Percentiles rank a stretch among this genome's conserved stretches.
phyloP scores from a whole-genome alignment of 2,888 invertebrate species.

The Ptycholaimellus sp. region DNA sequence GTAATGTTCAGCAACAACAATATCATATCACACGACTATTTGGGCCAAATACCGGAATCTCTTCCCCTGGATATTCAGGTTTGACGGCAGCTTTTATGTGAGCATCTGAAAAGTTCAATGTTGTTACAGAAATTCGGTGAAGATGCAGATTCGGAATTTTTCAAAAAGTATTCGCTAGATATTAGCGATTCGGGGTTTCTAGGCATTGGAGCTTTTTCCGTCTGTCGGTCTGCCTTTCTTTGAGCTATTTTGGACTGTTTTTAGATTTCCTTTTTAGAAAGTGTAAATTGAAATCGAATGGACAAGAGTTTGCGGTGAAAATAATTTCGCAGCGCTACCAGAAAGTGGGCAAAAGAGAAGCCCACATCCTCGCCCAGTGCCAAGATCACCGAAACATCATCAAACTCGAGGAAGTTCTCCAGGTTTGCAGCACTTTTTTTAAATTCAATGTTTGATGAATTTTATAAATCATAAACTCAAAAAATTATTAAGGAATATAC shows the following conservation, averaged over 20 bases:
- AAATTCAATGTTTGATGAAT: too few relatives aligned
- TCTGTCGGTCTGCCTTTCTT: slow-evolving; percentile 36
- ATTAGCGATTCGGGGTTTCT: slow-evolving; percentile 40
- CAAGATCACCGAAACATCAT: slow-evolving; percentile 73
- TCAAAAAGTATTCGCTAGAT: slow-evolving; percentile 54
- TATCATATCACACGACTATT: slow-evolving; percentile 43
- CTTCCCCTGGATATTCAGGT: too few relatives aligned
- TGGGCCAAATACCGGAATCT: background rate
- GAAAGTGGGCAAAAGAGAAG: slow-evolving; percentile 46
- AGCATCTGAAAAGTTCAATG: too few relatives aligned
- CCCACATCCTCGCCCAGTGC: slow-evolving; percentile 51
- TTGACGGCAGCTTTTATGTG: too few relatives aligned
- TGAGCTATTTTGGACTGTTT: background rate
- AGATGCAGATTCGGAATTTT: slow-evolving; percentile 53
- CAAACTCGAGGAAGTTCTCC: slow-evolving; percentile 51
- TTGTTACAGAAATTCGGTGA: slow-evolving; percentile 5
- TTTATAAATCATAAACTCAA: too few relatives aligned
- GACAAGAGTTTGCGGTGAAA: slow-evolving; percentile 61
- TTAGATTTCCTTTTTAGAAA: slow-evolving; percentile 31
- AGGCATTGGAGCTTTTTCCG: slow-evolving; percentile 68
- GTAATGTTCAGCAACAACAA: slow-evolving; percentile 47
- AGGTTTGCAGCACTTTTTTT: too few relatives aligned
- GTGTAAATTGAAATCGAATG: slow-evolving; percentile 48
- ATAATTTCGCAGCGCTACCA: slow-evolving; percentile 41
- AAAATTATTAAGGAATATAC: too few relatives aligned